These are phyloP conservation scores for Pseudomyrmex cubaensis DNA, from an alignment of 1,140 invertebrate genomes.

Conservation along the genomic window DNA sequence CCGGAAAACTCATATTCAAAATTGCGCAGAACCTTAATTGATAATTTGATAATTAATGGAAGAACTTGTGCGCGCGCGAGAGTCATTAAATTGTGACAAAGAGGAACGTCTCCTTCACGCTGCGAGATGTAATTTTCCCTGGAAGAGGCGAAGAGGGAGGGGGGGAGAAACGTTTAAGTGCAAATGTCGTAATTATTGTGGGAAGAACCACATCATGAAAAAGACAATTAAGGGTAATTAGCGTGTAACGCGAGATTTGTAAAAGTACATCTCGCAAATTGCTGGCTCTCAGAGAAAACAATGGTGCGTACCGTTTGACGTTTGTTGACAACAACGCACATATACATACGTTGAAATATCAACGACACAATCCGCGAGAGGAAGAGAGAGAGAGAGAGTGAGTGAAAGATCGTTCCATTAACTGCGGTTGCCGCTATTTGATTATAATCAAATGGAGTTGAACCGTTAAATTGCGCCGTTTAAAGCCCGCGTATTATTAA, in stretches of 20 bases:
- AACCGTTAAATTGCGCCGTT: slow-evolving; percentile 51
- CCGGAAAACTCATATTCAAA: background rate
- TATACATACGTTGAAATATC: slow-evolving; percentile 36
- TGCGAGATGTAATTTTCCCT: slow-evolving; percentile 4
- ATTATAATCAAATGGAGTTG: slow-evolving; percentile 43
- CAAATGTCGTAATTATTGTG: slow-evolving; percentile 29
- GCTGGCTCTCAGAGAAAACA: background rate
- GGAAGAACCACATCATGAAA: background rate
- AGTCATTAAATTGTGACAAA: slow-evolving; percentile 16
- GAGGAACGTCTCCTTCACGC: slow-evolving; percentile 13
- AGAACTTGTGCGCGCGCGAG: background rate
- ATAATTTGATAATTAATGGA: slow-evolving; percentile 37
- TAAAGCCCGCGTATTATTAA: slow-evolving; percentile 9
- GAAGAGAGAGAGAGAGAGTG: no score
- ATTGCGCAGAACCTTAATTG: slow-evolving; percentile 18
- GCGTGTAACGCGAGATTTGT: slow-evolving; percentile 3
- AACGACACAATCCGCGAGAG: background rate
- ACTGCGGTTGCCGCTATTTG: slow-evolving; percentile 64
- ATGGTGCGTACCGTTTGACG: slow-evolving; percentile 10
- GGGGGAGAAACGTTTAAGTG: background rate
- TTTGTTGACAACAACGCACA: slow-evolving; percentile 2
- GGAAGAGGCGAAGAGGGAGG: no score
- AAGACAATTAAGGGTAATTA: slow-evolving; percentile 17
- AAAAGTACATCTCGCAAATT: slow-evolving; percentile 9
- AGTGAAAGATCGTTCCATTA: slow-evolving; percentile 61